Evolutionary conservation across 2,888 invertebrate species (phyloP).

Genomic region (Folsomia manolachei): DNA sequence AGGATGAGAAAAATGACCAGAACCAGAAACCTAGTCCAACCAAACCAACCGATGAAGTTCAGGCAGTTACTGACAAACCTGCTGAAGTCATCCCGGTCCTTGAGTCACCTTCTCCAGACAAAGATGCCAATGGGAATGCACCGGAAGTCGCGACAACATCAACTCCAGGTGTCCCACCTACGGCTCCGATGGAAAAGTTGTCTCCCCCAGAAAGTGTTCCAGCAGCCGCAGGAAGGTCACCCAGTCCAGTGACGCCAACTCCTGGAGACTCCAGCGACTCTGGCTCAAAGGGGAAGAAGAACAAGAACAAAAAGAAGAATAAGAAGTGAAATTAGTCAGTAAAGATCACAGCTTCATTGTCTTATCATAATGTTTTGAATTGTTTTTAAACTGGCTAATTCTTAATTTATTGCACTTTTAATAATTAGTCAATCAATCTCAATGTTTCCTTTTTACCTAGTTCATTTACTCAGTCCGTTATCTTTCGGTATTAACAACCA

Average conservation of each 20-base stretch:
- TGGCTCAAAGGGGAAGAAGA: slow-evolving; percentile 17
- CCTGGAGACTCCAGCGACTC: neutral
- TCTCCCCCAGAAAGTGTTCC: neutral
- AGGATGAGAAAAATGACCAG: neutral
- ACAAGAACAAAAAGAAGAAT: slow-evolving; percentile 18
- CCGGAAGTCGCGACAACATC: neutral
- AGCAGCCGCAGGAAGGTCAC: neutral
- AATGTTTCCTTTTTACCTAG: too few relatives aligned
- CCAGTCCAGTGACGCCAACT: neutral
- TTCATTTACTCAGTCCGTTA: neutral
- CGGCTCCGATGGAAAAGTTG: neutral
- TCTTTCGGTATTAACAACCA: neutral
- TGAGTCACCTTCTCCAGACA: neutral
- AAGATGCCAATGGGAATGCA: neutral
- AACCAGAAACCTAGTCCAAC: neutral
- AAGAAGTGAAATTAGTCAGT: neutral
- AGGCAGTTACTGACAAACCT: neutral
- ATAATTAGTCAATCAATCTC: neutral
- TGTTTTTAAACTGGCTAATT: neutral
- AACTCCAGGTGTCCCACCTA: neutral
- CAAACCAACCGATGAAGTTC: neutral
- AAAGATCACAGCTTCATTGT: neutral
- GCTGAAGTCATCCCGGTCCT: neutral
- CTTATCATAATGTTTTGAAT: neutral
- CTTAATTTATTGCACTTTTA: neutral